Percentiles rank a stretch among this genome's conserved stretches.
Conservation (phyloP, 2,797 vertebrate genomes). For the Jordanella pulchra region DNA sequence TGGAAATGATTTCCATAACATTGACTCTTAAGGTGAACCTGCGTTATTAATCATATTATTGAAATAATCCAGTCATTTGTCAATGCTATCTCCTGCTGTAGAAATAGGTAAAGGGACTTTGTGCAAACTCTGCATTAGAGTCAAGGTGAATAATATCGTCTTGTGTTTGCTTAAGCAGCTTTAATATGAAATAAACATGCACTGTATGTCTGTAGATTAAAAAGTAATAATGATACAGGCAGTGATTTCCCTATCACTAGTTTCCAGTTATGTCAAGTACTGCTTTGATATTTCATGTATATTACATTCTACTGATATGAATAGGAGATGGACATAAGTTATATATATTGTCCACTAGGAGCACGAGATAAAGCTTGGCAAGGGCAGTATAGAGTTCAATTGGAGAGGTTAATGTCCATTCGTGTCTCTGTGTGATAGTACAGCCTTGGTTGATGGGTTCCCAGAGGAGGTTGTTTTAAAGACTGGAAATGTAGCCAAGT, state of each 20-base stretch:
- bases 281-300: conserved; percentile 45
- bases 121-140: conserved; percentile 27
- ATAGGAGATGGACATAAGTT: conserved; percentile 47
- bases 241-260: conserved; percentile 62
- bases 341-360: conserved; percentile 60
- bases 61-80: conserved; percentile 44
- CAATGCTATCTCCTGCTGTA: conserved; percentile 36
- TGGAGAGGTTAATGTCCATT: conserved; percentile 60
- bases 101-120: conserved; percentile 47
- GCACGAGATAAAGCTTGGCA: conserved; percentile 58
- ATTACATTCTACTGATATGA: conserved; percentile 56
- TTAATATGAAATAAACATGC: conserved; percentile 43
- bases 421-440: conserved; percentile 57
- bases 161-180: conserved; percentile 29
- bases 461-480: conserved; percentile 19
- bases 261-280: conserved; percentile 49
- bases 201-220: conserved; percentile 39
- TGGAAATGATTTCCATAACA: conserved; percentile 56
- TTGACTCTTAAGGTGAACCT: conserved; percentile 46
- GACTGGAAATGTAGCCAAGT: conserved; percentile 13
- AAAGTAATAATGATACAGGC: conserved; percentile 49
- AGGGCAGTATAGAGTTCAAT: conserved; percentile 46
- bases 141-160: conserved; percentile 58
- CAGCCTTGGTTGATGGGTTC: conserved; percentile 46
- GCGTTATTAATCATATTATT: conserved; percentile 47